These are phyloP conservation scores for Eurosta solidaginis DNA, from an alignment of 1,140 invertebrate genomes.

Conservation along the genomic window DNA sequence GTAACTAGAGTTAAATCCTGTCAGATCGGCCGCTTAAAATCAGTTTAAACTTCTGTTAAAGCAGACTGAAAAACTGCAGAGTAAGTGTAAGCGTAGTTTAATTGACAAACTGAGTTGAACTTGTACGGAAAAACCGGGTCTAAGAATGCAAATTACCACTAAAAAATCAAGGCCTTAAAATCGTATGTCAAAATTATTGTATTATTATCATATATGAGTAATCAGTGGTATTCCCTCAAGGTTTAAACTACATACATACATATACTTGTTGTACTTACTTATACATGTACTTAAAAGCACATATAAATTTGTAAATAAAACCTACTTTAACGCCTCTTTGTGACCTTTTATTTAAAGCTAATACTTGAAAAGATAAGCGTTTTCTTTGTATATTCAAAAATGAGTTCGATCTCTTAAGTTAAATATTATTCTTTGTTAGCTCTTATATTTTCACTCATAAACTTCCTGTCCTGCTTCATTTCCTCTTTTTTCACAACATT, in stretches of 20 bases:
- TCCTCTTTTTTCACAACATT: conserved; percentile 41
- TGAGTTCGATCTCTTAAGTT: background rate
- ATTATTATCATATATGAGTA: background rate
- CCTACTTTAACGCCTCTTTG: background rate
- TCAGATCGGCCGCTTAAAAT: too few relatives aligned
- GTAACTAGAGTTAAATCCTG: too few relatives aligned
- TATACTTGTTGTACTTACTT: background rate
- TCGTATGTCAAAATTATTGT: too few relatives aligned
- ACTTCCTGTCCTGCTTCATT: background rate
- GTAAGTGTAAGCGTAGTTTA: too few relatives aligned
- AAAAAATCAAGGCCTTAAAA: too few relatives aligned
- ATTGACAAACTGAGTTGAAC: too few relatives aligned
- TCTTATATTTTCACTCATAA: background rate
- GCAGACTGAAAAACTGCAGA: too few relatives aligned
- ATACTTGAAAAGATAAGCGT: background rate
- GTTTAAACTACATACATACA: background rate
- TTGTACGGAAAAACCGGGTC: too few relatives aligned
- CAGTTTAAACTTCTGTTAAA: too few relatives aligned
- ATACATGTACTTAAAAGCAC: background rate
- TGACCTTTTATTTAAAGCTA: background rate
- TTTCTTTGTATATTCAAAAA: background rate
- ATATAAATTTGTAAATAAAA: background rate
- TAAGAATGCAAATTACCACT: too few relatives aligned
- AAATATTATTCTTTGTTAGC: background rate
- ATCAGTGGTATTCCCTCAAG: background rate